These are phyloP conservation scores for Brenthis hecate DNA, from an alignment of 2,888 invertebrate genomes.

Conservation along the genomic window DNA sequence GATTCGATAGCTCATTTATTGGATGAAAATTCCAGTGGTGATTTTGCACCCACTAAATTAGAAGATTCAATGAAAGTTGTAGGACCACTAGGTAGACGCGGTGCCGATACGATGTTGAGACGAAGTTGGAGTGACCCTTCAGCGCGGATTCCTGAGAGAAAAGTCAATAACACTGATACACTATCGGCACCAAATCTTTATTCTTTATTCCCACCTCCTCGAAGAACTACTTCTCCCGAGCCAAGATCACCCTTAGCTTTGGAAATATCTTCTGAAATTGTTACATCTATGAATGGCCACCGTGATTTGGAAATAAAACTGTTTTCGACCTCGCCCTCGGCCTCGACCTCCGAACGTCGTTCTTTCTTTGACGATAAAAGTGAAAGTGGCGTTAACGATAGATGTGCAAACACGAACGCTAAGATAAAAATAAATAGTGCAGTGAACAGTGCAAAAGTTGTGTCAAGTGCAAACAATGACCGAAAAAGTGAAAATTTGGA, in stretches of 20 bases:
- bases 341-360: slow-evolving; percentile 69
- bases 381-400: slow-evolving; percentile 74
- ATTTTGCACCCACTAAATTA: slow-evolving; percentile 76
- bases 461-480: slow-evolving; percentile 63
- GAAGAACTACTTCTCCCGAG: slow-evolving; percentile 68
- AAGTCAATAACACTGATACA: slow-evolving; percentile 60
- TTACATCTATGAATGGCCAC: slow-evolving; percentile 89
- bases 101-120: slow-evolving; percentile 73
- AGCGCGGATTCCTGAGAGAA: slow-evolving; percentile 70
- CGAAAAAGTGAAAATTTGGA: slow-evolving; percentile 69
- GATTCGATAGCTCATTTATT: slow-evolving; percentile 81
- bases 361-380: slow-evolving; percentile 78
- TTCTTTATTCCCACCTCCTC: slow-evolving; percentile 73
- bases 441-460: slow-evolving; percentile 66
- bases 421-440: slow-evolving; percentile 73
- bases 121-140: slow-evolving; percentile 86
- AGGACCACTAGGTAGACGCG: slow-evolving; percentile 67
- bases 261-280: slow-evolving; percentile 89
- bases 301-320: slow-evolving; percentile 90
- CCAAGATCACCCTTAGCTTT: slow-evolving; percentile 76
- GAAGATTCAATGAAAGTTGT: slow-evolving; percentile 80
- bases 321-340: slow-evolving; percentile 84
- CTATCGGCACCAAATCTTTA: slow-evolving; percentile 75
- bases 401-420: slow-evolving; percentile 64
- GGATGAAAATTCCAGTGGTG: slow-evolving; percentile 75